Base-by-base conservation (phyloP, 2,888 invertebrate species). In the Electrophaes corylata region DNA sequence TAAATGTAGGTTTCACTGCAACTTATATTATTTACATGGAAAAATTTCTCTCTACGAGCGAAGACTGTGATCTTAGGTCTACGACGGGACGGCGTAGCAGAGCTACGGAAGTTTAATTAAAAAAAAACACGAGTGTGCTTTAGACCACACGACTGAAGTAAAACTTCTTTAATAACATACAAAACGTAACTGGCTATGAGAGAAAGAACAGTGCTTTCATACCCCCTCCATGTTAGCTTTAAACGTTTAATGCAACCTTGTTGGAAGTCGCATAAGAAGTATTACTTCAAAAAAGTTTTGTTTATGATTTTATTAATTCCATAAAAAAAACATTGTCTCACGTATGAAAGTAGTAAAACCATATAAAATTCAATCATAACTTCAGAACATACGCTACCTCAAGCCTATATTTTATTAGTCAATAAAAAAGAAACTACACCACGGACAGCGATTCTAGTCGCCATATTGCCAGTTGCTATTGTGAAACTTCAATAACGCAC, bases 401-500 rank as follows among this genome's bases (percentile, higher is more conserved):
- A 44, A 47, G 52, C 29, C 45, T 52, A 57, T 62, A 64, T 60
- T 67, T 64, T 66, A 70, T 65, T 66, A 65, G 64, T 73, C 76
- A 75, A 79, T 78, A 77, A 81, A 81, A 77, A 75, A 77, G 75
- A 79, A 81, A 76, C 75, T 53, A 70, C 70, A 70, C 67, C 68
- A 70, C 70, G 75, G 74, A 70, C 78, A 70, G 70, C 78, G 78
- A 82, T 81, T 76, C 82, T 75, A 78, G 76, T 66, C 70, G 76
- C 82, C 82, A 81, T 82, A 79, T 78, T 78, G 82, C 79, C 67
- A 75, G 73, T 66, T 73, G 81, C 84, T 83, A 90, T 90, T 90
- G 89, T 91, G 89, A 89, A 88, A 89, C 87, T 79, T 78, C 83
- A 80, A 88, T 86, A 85, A 79, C 83, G 79, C 80, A 82, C 70